Evolutionary conservation across 2,888 invertebrate genomes (phyloP).

Genomic region (Neoaliturus tenellus): DNA sequence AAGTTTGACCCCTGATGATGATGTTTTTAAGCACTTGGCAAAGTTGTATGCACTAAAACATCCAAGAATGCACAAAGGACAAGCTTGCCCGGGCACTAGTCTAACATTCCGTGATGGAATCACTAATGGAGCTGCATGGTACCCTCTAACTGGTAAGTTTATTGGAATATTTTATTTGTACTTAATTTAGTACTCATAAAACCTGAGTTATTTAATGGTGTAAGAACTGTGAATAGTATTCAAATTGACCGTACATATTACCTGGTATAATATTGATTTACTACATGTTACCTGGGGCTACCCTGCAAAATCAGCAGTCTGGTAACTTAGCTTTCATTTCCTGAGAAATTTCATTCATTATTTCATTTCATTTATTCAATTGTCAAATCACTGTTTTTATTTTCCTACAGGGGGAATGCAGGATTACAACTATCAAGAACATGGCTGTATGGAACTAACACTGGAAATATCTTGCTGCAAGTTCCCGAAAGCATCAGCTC

Average conservation of each 20-base stretch:
- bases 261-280: not conserved
- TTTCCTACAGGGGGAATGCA: conserved; percentile 85
- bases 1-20: conserved; percentile 89
- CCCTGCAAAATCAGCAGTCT: no score
- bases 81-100: conserved; percentile 86
- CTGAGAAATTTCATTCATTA: no score
- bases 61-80: conserved; percentile 90
- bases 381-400: no score
- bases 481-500: conserved; percentile 87
- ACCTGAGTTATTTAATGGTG: no score
- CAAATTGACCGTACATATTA: no score
- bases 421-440: conserved; percentile 96
- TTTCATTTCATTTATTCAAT: no score
- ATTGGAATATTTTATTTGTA: not conserved
- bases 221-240: no score
- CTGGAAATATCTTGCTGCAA: conserved; percentile 97
- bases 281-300: not conserved
- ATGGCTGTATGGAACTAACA: conserved; percentile 97
- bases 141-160: conserved; percentile 85
- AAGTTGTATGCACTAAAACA: conserved; percentile 91
- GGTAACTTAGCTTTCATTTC: no score
- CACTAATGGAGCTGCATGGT: conserved; percentile 97
- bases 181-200: no score
- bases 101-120: conserved; percentile 92
- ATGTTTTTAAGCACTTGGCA: conserved; percentile 92